Base-by-base conservation (phyloP, 2,797 vertebrate genomes). In the Anolis apletophallus region DNA sequence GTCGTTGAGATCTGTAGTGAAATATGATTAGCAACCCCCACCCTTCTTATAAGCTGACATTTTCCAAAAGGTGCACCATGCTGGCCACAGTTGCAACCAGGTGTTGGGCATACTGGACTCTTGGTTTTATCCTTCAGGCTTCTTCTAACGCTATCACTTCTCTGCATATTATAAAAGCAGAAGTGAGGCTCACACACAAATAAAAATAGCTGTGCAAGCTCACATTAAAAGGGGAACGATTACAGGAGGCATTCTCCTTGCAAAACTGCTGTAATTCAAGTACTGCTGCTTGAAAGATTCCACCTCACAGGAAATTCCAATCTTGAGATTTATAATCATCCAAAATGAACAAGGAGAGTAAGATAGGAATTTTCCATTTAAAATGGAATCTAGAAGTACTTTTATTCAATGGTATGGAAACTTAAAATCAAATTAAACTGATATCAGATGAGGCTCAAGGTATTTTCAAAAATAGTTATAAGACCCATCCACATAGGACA, bases 241-340 rank as follows among this genome's bases (percentile, higher is more conserved):
- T 16, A 68, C 36, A 82, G 81, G 64, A 88, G 57, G 64, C 85
- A 16, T 52, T 13, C 23, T 32, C 83, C 0, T 0, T 36, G 52
- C 78, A 80, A 89, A 84, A 75, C 52, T 75, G 0, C 54, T 57
- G 14, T 69, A 89, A 77, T 50, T 54, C 83, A 86, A 80, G 79
- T 73, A 50, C 19, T 32, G 46, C 74, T 84, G 17, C 81, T 83
- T 83, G 81, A 87, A 84, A 84, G 14, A 17, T 17, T 40, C 46
- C 68, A 80, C 80, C 75, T 76, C 68, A 84, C 75, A 84, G 86
- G 68, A 87, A 87, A 84, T 87, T 80, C 81, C 76, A 84, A 8
- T 59, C 61, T 64, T 16, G 76, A 73, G 46, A 55, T 32, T 74
- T 54, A 57, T 40, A 74, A 69, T 84, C 76, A 80, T 84, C 69